phyloP scores from a whole-genome alignment of 2,888 invertebrate genomes.

The Baccha elongata region DNA sequence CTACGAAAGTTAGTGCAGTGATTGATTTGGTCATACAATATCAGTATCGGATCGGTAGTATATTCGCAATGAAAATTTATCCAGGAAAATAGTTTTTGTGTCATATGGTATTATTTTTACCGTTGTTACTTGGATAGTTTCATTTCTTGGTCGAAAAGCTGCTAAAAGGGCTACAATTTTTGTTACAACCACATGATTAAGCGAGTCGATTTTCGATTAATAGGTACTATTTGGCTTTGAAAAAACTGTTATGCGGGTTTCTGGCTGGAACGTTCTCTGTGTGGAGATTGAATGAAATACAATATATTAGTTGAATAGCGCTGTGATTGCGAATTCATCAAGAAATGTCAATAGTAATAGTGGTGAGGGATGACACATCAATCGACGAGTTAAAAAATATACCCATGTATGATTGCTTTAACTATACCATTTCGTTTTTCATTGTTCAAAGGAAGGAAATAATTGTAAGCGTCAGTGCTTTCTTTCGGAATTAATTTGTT shows the following conservation, averaged over 20 bases:
- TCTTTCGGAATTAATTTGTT: too few relatives aligned
- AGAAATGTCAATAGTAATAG: background rate
- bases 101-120: background rate
- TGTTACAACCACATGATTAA: background rate
- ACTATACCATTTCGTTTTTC: background rate
- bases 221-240: background rate
- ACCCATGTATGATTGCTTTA: background rate
- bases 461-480: too few relatives aligned
- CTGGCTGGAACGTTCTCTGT: background rate
- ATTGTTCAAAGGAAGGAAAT: background rate
- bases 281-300: constrained; percentile 6
- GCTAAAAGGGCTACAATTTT: background rate
- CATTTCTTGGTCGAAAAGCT: constrained; percentile 2
- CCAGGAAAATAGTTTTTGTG: background rate
- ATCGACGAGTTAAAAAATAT: background rate
- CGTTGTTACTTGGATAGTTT: constrained; percentile 2
- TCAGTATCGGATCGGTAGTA: background rate
- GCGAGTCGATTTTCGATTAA: constrained; percentile 7
- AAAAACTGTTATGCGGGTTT: background rate
- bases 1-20: background rate
- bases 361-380: background rate
- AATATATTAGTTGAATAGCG: constrained; percentile 1
- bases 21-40: background rate
- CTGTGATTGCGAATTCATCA: constrained; percentile 16
- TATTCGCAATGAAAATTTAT: constrained; percentile 4